Evolutionary conservation across 2,113 vertebrate genomes (phyloP).

Genomic region (Nanger granti): DNA sequence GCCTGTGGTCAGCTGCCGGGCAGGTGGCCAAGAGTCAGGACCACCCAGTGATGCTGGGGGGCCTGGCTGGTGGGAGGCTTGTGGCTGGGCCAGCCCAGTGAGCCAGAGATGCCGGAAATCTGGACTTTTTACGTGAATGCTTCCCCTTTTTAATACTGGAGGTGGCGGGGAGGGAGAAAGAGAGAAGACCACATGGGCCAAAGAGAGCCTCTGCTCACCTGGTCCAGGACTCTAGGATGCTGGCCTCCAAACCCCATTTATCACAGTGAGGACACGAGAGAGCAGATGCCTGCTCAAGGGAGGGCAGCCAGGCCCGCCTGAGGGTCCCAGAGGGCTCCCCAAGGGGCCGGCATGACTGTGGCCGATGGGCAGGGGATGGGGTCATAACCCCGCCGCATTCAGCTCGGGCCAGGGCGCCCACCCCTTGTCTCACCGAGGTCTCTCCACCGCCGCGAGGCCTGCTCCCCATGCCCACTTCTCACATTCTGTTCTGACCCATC

Average conservation of each 20-base stretch:
- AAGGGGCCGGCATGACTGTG: fast-evolving
- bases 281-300: neutral
- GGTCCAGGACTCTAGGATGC: neutral
- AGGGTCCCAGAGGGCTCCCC: neutral
- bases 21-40: neutral
- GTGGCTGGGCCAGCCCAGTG: neutral
- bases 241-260: neutral
- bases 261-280: neutral
- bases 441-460: neutral
- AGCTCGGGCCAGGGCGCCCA: fast-evolving
- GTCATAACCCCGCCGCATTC: neutral
- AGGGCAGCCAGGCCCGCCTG: neutral
- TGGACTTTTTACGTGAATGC: neutral
- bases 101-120: neutral
- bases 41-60: neutral
- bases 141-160: conserved; percentile 26
- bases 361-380: neutral
- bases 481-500: no score
- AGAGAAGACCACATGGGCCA: neutral
- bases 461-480: neutral
- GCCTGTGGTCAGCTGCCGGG: neutral
- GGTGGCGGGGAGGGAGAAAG: no score
- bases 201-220: neutral
- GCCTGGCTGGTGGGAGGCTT: neutral
- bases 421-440: neutral